A percentile compares a stretch with the other conserved stretches of the same genome.
These are phyloP conservation scores for Hippasteria phrygiana DNA, from an alignment of 53 echinoderm and acorn worm species.

Conservation along the genomic window DNA sequence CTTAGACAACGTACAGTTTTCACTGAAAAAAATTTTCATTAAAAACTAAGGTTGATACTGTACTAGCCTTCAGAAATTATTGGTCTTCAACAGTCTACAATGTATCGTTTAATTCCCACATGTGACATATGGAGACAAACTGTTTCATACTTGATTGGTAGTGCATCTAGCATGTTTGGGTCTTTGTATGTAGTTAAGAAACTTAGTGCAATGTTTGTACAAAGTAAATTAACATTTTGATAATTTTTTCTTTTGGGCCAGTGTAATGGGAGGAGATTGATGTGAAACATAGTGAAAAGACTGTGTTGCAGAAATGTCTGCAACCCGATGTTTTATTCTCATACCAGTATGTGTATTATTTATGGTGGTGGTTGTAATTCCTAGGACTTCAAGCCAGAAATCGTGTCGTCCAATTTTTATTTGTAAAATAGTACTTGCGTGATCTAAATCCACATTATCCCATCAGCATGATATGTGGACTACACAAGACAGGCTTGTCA, in stretches of 20 bases:
- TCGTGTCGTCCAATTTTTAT: not conserved
- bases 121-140: constrained; percentile 3
- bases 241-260: constrained; percentile 55
- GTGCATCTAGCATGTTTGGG: constrained; percentile 18
- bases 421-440: too few species aligned
- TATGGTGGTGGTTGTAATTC: too few species aligned
- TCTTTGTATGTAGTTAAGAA: constrained; percentile 40
- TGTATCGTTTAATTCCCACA: constrained; percentile 13
- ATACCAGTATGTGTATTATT: too few species aligned
- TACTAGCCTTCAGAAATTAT: not conserved
- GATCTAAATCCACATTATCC: too few species aligned
- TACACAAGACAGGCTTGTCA: too few species aligned
- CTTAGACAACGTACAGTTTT: not conserved
- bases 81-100: not conserved
- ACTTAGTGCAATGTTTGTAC: constrained; percentile 55
- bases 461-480: too few species aligned
- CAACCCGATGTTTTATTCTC: constrained; percentile 4
- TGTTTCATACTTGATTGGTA: constrained; percentile 26
- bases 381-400: not conserved
- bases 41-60: not conserved
- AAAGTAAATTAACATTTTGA: constrained; percentile 55
- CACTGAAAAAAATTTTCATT: not conserved
- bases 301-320: constrained; percentile 2
- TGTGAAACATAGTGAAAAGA: constrained; percentile 48
- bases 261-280: constrained; percentile 24